phyloP scores from a whole-genome alignment of 2,797 vertebrate species.

The Vultur gryphus region DNA sequence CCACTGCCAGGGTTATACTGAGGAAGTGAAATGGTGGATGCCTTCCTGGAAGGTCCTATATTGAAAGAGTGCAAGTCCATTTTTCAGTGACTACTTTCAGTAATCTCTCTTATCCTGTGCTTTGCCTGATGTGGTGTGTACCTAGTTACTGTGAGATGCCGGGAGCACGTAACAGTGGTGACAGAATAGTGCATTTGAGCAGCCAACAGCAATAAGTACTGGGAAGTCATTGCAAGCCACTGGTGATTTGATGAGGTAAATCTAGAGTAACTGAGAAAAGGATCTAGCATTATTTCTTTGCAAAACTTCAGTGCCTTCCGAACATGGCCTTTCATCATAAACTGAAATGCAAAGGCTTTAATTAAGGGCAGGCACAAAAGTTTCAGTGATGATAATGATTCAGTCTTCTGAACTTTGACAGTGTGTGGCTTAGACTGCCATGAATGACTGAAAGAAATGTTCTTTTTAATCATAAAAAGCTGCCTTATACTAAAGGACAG shows the following conservation, averaged over 20 bases:
- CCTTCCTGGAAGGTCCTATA: neutral
- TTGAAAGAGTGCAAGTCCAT: neutral
- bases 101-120: neutral
- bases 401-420: neutral
- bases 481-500: neutral
- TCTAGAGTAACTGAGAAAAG: neutral
- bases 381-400: neutral
- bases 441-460: neutral
- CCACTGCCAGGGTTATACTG: fast-evolving
- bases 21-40: neutral
- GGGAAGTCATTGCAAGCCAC: neutral
- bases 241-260: neutral
- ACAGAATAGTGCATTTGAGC: neutral
- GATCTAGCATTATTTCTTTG: neutral
- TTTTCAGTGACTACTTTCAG: neutral
- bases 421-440: neutral
- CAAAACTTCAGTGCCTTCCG: neutral
- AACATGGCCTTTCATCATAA: neutral
- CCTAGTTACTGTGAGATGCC: neutral
- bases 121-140: neutral
- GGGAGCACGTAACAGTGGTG: fast-evolving
- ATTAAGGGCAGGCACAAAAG: neutral
- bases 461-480: neutral
- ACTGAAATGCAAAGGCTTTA: neutral
- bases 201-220: neutral